A percentile compares a stretch with the other conserved stretches of the same genome.
phyloP scores from a whole-genome alignment of 2,888 invertebrate species.

The Leucoma salicis region DNA sequence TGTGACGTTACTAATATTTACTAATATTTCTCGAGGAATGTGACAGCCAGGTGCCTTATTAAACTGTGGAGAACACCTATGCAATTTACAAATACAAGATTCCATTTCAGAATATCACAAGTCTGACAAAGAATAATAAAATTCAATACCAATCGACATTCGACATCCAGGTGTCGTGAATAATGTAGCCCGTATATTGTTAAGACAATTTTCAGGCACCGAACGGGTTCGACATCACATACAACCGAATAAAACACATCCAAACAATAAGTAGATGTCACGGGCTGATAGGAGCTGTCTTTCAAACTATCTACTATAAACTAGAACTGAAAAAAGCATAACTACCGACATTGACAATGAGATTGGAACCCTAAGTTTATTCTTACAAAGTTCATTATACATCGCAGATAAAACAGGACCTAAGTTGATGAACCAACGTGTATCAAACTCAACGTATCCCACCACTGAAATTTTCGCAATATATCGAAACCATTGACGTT shows the following conservation, averaged over 20 bases:
- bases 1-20: no score
- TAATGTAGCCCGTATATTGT: slow-evolving; percentile 53
- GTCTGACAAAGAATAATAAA: slow-evolving; percentile 20
- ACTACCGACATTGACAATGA: slow-evolving; percentile 4
- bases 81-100: no score
- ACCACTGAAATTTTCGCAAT: slow-evolving; percentile 14
- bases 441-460: slow-evolving; percentile 26
- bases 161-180: slow-evolving; percentile 41
- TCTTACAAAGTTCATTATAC: slow-evolving; percentile 5
- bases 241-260: slow-evolving; percentile 70
- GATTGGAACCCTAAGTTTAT: slow-evolving; percentile 13
- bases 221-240: slow-evolving; percentile 60
- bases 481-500: slow-evolving; percentile 28
- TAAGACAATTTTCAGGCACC: slow-evolving; percentile 62
- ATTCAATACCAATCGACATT: slow-evolving; percentile 29
- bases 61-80: no score
- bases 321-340: slow-evolving; percentile 1
- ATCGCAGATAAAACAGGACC: slow-evolving; percentile 1
- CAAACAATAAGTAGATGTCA: slow-evolving; percentile 79
- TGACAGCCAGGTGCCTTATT: no score
- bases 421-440: slow-evolving; percentile 24
- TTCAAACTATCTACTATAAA: slow-evolving; percentile 67
- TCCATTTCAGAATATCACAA: no score
- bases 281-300: slow-evolving; percentile 77
- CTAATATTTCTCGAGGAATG: no score